Evolutionary conservation across 2,888 invertebrate species (phyloP).

Genomic region (Ectemnius cavifrons): DNA sequence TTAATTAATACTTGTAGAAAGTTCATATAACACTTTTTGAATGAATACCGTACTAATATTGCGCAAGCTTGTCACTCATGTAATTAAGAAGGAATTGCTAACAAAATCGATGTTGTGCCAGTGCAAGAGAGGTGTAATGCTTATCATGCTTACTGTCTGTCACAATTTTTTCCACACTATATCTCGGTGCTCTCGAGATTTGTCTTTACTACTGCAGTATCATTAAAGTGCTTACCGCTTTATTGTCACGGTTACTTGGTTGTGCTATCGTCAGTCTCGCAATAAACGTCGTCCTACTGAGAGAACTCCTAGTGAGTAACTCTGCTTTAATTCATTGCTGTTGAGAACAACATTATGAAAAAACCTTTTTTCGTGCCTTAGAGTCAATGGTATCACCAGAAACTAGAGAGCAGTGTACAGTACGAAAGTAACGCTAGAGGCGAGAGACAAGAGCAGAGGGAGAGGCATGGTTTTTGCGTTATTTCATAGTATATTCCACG

Average conservation of each 20-base stretch:
- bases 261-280: too few relatives aligned
- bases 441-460: constrained; percentile 6
- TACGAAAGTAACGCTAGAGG: constrained; percentile 33
- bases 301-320: too few relatives aligned
- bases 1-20: too few relatives aligned
- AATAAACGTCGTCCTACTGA: too few relatives aligned
- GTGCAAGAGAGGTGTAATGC: not conserved
- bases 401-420: constrained; percentile 17
- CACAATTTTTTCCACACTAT: not conserved
- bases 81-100: not conserved
- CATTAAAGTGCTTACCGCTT: too few relatives aligned
- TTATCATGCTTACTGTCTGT: constrained; percentile 1
- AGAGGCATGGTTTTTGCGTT: constrained; percentile 66
- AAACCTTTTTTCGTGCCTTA: constrained; percentile 31
- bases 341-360: constrained; percentile 14
- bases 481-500: constrained; percentile 59
- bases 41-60: too few relatives aligned
- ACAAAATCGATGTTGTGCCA: not conserved
- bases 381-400: constrained; percentile 24
- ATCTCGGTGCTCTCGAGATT: too few relatives aligned
- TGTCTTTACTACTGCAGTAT: too few relatives aligned
- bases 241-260: too few relatives aligned
- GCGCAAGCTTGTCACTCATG: not conserved
- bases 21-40: too few relatives aligned
- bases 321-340: too few relatives aligned